These are phyloP conservation scores for Zalophus californianus DNA, from an alignment of 2,797 vertebrate species.

Conservation along the genomic window DNA sequence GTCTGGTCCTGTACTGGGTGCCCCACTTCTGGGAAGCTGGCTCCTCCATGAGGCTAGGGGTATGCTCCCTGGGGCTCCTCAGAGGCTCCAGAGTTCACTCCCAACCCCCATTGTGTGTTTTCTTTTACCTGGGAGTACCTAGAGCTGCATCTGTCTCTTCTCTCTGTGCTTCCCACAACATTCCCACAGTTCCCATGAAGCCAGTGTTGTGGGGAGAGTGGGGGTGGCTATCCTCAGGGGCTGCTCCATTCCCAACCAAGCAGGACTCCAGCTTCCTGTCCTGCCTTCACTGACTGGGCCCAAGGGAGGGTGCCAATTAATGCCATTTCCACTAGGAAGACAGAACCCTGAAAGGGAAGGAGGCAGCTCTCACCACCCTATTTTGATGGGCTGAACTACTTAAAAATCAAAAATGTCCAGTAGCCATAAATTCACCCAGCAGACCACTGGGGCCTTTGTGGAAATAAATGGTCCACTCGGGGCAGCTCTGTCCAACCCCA, in stretches of 20 bases:
- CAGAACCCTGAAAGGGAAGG: not conserved
- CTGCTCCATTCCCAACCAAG: not conserved
- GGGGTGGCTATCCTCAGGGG: not conserved
- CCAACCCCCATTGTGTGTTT: fast-evolving
- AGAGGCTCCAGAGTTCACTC: too few relatives aligned
- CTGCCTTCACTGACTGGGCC: not conserved
- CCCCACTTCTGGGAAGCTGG: not conserved
- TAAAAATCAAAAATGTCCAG: not conserved
- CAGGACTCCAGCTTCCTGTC: not conserved
- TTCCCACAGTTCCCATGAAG: not conserved
- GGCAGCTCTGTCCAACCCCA: not conserved
- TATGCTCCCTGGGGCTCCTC: too few relatives aligned
- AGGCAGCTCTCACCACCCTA: not conserved
- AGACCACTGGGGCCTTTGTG: not conserved
- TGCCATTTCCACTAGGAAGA: not conserved
- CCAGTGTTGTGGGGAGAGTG: not conserved
- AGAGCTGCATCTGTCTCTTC: not conserved
- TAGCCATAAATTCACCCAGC: not conserved
- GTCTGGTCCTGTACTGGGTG: not conserved
- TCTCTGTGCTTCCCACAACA: not conserved
- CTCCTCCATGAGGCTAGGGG: not conserved
- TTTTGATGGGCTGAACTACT: not conserved
- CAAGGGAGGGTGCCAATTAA: not conserved
- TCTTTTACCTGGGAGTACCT: not conserved
- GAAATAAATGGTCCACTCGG: not conserved